Conservation (phyloP, 2,113 vertebrate species). For the Oplegnathus fasciatus region DNA sequence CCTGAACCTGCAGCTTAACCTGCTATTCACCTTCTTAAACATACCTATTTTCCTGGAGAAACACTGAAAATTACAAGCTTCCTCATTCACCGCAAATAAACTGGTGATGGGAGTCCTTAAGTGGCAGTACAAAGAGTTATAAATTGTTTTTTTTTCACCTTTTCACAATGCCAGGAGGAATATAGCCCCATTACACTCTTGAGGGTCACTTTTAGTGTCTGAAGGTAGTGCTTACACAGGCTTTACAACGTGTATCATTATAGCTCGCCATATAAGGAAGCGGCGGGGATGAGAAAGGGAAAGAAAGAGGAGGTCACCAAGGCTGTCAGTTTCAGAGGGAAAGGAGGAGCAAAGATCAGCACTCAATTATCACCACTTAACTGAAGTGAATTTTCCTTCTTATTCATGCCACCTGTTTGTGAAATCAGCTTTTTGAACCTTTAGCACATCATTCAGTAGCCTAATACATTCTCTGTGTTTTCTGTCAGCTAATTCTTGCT, state of each 20-base stretch:
- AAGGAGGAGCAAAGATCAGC: slow-evolving; percentile 82
- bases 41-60: slow-evolving; percentile 62
- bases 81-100: slow-evolving; percentile 69
- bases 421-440: slow-evolving; percentile 36
- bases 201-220: slow-evolving; percentile 80
- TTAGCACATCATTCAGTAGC: slow-evolving; percentile 3
- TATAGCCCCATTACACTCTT: slow-evolving; percentile 88
- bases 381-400: slow-evolving; percentile 50
- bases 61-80: slow-evolving; percentile 71
- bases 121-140: slow-evolving; percentile 77
- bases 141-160: slow-evolving; percentile 83
- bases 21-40: slow-evolving; percentile 55
- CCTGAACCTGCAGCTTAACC: slow-evolving; percentile 47
- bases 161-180: slow-evolving; percentile 85
- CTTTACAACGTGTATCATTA: slow-evolving; percentile 93
- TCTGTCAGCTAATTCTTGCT: slow-evolving; percentile 5
- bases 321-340: slow-evolving; percentile 84
- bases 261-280: slow-evolving; percentile 89
- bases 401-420: slow-evolving; percentile 52
- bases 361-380: slow-evolving; percentile 81
- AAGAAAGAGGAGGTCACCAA: slow-evolving; percentile 87
- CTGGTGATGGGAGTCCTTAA: slow-evolving; percentile 61
- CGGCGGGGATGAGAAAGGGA: slow-evolving; percentile 86
- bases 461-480: slow-evolving; percentile 21
- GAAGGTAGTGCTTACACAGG: slow-evolving; percentile 90